phyloP scores from a whole-genome alignment of 2,888 invertebrate genomes.

The Macropis europaea region DNA sequence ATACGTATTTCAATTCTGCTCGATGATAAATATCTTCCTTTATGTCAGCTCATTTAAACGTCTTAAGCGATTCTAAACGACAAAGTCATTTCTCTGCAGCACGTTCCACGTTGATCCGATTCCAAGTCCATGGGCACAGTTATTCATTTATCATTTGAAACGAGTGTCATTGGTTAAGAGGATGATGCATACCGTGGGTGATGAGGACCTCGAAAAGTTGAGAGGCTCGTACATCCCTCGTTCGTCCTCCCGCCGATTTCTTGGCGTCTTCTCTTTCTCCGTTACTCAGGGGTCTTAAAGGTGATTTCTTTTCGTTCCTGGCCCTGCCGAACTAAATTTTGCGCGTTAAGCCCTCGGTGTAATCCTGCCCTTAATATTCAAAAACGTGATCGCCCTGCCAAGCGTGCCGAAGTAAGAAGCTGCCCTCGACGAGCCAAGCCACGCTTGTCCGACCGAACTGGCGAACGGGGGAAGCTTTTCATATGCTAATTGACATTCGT shows the following conservation, averaged over 20 bases:
- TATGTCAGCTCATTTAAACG: neutral
- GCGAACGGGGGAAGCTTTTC: slow-evolving; percentile 75
- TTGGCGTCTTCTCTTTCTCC: slow-evolving; percentile 19
- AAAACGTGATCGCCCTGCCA: slow-evolving; percentile 80
- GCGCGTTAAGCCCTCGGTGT: slow-evolving; percentile 79
- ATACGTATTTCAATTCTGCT: too few relatives aligned
- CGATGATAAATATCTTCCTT: too few relatives aligned
- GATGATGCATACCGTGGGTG: slow-evolving; percentile 41
- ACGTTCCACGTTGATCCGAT: slow-evolving; percentile 7
- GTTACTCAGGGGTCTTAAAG: slow-evolving; percentile 65
- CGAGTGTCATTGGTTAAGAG: slow-evolving; percentile 24
- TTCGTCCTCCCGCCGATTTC: slow-evolving; percentile 13
- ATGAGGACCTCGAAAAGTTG: slow-evolving; percentile 14
- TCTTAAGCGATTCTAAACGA: neutral
- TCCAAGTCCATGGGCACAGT: neutral
- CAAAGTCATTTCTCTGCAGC: slow-evolving; percentile 1
- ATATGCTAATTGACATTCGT: slow-evolving; percentile 80
- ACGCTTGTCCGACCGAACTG: slow-evolving; percentile 34
- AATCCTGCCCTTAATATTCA: slow-evolving; percentile 80
- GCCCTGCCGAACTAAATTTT: slow-evolving; percentile 77
- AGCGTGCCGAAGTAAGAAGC: slow-evolving; percentile 61
- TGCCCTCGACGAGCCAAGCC: slow-evolving; percentile 35
- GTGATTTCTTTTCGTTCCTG: slow-evolving; percentile 70
- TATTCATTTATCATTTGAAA: slow-evolving; percentile 38
- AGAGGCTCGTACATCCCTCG: neutral